phyloP scores from a whole-genome alignment of 2,888 invertebrate genomes.

The Polydrusus cervinus region DNA sequence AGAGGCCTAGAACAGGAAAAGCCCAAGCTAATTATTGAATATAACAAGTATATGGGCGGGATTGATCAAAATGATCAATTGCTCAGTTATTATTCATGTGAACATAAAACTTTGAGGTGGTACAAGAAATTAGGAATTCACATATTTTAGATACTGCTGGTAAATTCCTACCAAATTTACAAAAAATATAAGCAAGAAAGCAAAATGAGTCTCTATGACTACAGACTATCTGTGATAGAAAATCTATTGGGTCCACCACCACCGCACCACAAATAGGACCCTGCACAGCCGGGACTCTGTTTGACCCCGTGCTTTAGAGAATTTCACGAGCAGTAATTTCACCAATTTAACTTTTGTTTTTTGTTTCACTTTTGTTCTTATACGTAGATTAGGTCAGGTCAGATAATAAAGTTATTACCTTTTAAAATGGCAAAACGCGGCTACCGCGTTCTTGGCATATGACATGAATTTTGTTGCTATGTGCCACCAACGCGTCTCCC shows the following conservation, averaged over 20 bases:
- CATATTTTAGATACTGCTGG: background rate
- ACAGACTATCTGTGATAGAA: background rate
- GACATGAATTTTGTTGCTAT: too few relatives aligned
- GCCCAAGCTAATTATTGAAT: too few relatives aligned
- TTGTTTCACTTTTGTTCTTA: background rate
- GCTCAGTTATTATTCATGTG: too few relatives aligned
- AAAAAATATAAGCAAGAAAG: background rate
- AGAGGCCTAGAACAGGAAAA: too few relatives aligned
- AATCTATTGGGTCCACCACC: background rate
- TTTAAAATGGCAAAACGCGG: too few relatives aligned
- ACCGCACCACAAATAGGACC: background rate
- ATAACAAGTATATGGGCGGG: too few relatives aligned
- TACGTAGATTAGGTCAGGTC: too few relatives aligned
- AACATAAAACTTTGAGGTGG: background rate
- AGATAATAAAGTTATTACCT: too few relatives aligned
- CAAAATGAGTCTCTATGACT: background rate
- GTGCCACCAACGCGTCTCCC: too few relatives aligned
- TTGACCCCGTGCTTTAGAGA: background rate
- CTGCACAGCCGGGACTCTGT: background rate
- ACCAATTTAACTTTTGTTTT: background rate
- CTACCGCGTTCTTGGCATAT: too few relatives aligned
- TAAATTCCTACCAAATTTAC: background rate
- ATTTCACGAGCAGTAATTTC: background rate
- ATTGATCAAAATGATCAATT: too few relatives aligned
- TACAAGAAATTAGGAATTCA: background rate